These are phyloP conservation scores for Brachyrhaphis roseni DNA, from an alignment of 2,797 vertebrate genomes.

Conservation along the genomic window DNA sequence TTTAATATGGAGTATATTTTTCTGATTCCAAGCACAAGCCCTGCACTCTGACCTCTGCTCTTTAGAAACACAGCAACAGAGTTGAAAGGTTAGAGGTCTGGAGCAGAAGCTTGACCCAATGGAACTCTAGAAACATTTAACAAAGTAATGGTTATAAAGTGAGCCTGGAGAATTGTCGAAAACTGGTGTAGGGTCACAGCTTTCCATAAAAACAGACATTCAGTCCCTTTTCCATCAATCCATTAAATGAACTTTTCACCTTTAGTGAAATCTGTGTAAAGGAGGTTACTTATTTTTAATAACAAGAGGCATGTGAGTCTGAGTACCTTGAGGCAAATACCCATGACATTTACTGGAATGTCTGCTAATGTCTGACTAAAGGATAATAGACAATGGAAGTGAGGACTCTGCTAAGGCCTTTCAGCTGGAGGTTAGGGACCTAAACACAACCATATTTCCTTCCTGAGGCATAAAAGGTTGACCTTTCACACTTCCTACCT, in stretches of 20 bases:
- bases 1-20: conserved; percentile 1
- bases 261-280: background rate
- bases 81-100: conserved; percentile 56
- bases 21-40: conserved; percentile 18
- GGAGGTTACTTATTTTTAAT: conserved; percentile 28
- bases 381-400: conserved; percentile 44
- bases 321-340: conserved; percentile 29
- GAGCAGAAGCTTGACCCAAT: conserved; percentile 6
- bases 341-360: conserved; percentile 41
- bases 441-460: background rate
- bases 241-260: background rate
- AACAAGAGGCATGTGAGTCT: conserved; percentile 14
- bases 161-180: conserved; percentile 22
- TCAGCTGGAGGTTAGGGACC: conserved; percentile 24
- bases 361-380: conserved; percentile 40
- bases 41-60: conserved; percentile 34
- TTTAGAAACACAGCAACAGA: conserved; percentile 35
- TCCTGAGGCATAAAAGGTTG: conserved; percentile 18
- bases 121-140: conserved; percentile 42
- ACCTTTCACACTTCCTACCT: conserved; percentile 52
- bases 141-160: conserved; percentile 39
- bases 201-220: background rate
- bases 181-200: conserved; percentile 9
- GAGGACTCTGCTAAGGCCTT: conserved; percentile 30
- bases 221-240: background rate